Base-by-base conservation (phyloP, 2,113 vertebrate genomes). In the Centropristis striata region DNA sequence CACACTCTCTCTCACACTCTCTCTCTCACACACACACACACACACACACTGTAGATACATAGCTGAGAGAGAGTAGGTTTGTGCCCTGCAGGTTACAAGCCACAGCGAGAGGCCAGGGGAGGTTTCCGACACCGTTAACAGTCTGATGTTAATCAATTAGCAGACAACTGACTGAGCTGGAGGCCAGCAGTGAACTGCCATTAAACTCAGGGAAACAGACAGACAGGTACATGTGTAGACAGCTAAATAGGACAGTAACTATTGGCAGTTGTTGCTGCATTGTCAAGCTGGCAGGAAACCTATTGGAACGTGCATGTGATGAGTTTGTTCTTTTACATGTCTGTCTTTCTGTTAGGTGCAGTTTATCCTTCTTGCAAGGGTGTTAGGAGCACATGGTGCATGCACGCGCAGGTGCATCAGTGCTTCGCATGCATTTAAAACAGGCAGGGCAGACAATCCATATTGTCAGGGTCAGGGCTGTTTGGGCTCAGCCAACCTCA, bases 71-170 rank as follows among this genome's bases (percentile, higher is more conserved):
- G 46, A 41, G 42, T 42, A 37, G 53, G 65, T 55, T 71, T 21
- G 39, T 64, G 46, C 81, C 83, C 87, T 58, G 65, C 80, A 76
- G 89, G 86, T 85, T 84, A 85, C 76, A 57, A 71, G 66, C 57
- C 63, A 32, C 58, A 75, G 77, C 15, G 23, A 80, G 64, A 77
- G 79, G 87, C 66, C 80, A 72, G 71, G 16, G 46, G 65, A 88
- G 86, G 82, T 76, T 89, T 86, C 78, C 39, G 69, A 87, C 90
- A 81, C 75, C 4, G 65, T 53, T 82, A 87, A 80, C 79, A 50
- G 74, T 59, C 50, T 80, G 76, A 78, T 87, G 86, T 90, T 86
- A 90, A 92, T 91, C 90, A 92, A 91, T 92, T 91, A 90, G 78
- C 50, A 67, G 83, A 85, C 79, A 77, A 83, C 66, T 50, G 82